Base-by-base conservation (phyloP, 2,888 invertebrate genomes). In the Aelia acuminata region DNA sequence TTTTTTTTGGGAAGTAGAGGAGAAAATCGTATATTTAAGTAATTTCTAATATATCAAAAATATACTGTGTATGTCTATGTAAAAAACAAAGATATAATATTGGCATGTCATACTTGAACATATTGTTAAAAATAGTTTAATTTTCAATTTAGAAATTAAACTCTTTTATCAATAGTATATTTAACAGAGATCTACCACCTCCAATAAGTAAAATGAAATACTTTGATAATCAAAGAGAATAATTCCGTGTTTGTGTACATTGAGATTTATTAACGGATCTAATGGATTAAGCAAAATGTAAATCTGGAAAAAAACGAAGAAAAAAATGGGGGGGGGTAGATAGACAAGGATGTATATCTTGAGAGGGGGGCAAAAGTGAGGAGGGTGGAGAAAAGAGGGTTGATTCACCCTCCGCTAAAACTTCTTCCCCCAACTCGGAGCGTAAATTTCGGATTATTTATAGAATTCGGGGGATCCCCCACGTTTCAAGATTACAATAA, bases 301-400 rank as follows among this genome's bases (percentile, higher is more conserved):
- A 57, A 57, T 57, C 57, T 57, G 53, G 3, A 15, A 15, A 15
- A 49, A 11, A 22, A 11, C 2, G 13, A 15, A 26, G 15, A 57
- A 57, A 57, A 57, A 31, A 15, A n/a, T n/a, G n/a, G n/a, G n/a
- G n/a, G n/a, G n/a, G n/a, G n/a, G n/a, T n/a, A n/a, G n/a, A n/a
- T n/a, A 57, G 31, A 57, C 57, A 13, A 13, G 31, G 31, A 57
- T 31, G 57, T 57, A 57, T 57, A 57, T 57, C 57, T 57, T 57
- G 57, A 57, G 57, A 57, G 57, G 15, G 57, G 31, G 57, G 57
- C 13, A 57, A 31, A 57, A 57, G 31, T 57, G 57, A 57, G 57
- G 57, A 57, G 57, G 57, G 57, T 57, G 57, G 57, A 57, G 57
- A 31, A 57, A 57, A 57, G 57, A 57, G 57, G 57, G 57, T 57